Percentiles rank a stretch among this genome's conserved stretches.
phyloP scores from a whole-genome alignment of 2,113 vertebrate species.

The Aspiorhynchus laticeps region DNA sequence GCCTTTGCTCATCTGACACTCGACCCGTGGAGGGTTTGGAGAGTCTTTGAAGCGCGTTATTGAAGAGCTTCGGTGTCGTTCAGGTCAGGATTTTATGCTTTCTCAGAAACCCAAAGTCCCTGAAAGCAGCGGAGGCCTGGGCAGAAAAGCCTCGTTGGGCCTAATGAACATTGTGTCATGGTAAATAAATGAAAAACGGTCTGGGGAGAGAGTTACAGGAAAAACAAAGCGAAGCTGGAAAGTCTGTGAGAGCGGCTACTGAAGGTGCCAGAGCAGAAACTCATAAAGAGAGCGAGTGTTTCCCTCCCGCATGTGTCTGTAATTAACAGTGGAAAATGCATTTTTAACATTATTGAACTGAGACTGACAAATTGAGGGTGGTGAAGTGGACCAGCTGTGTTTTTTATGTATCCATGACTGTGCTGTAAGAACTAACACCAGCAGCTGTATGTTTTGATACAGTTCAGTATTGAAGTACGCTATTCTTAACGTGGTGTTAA shows the following conservation, averaged over 20 bases:
- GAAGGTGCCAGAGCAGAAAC: conserved; percentile 36
- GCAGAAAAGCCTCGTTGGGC: background rate
- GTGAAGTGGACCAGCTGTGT: conserved; percentile 10
- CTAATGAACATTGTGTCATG: conserved; percentile 32
- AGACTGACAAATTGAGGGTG: background rate
- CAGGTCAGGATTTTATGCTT: too few species aligned
- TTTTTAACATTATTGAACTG: conserved; percentile 9
- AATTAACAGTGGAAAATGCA: conserved; percentile 47
- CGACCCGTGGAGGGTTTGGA: conserved; percentile 56
- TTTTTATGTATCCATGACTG: background rate
- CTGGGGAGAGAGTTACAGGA: conserved; percentile 18
- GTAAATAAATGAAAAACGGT: conserved; percentile 43
- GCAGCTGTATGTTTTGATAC: too few species aligned
- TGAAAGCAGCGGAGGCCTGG: background rate
- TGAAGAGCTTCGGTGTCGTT: conserved; percentile 28
- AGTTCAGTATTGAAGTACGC: too few species aligned
- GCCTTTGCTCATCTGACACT: conserved; percentile 57
- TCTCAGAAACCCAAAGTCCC: too few species aligned
- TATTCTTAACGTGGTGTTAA: too few species aligned
- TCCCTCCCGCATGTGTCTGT: conserved; percentile 36
- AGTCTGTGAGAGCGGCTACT: background rate
- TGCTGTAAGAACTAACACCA: too few species aligned
- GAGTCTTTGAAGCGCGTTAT: conserved; percentile 61
- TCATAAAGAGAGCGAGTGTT: conserved; percentile 50
- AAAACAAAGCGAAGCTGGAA: conserved; percentile 15